Conservation (phyloP, 2,888 invertebrate genomes). For the Diadegma fenestrale region DNA sequence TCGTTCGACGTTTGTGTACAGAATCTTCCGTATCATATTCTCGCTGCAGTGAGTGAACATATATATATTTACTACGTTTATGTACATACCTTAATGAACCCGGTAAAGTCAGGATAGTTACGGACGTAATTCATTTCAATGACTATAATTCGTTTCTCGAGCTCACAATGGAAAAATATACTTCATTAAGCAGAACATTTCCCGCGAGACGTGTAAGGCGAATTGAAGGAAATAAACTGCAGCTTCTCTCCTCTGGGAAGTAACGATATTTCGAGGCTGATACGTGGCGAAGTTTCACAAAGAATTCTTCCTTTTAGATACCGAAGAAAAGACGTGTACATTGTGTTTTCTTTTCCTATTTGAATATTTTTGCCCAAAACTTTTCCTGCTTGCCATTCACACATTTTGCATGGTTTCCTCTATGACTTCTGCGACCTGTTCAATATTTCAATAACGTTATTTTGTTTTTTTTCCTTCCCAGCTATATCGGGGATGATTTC, state of each 20-base stretch:
- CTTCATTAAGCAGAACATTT: neutral
- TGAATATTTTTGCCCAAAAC: neutral
- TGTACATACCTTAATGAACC: slow-evolving; percentile 30
- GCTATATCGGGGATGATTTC: slow-evolving; percentile 3
- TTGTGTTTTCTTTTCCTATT: neutral
- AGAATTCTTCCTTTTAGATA: neutral
- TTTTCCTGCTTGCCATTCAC: neutral
- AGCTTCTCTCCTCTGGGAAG: slow-evolving; percentile 5
- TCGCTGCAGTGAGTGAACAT: neutral
- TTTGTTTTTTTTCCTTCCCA: neutral
- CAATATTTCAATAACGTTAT: neutral
- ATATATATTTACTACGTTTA: neutral
- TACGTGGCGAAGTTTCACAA: slow-evolving; percentile 24
- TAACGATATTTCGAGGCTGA: neutral
- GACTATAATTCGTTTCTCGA: slow-evolving; percentile 44
- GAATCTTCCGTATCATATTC: slow-evolving; percentile 4
- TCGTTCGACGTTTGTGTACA: slow-evolving; percentile 1
- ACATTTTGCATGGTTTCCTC: neutral
- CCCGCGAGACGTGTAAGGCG: slow-evolving; percentile 10
- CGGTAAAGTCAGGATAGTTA: slow-evolving; percentile 36
- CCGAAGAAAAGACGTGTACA: neutral
- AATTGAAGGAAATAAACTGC: slow-evolving; percentile 24
- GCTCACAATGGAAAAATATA: slow-evolving; percentile 41
- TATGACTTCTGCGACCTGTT: neutral
- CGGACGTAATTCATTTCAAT: slow-evolving; percentile 36